These are phyloP conservation scores for Pygoscelis antarcticus DNA, from an alignment of 2,113 vertebrate genomes.

Conservation along the genomic window DNA sequence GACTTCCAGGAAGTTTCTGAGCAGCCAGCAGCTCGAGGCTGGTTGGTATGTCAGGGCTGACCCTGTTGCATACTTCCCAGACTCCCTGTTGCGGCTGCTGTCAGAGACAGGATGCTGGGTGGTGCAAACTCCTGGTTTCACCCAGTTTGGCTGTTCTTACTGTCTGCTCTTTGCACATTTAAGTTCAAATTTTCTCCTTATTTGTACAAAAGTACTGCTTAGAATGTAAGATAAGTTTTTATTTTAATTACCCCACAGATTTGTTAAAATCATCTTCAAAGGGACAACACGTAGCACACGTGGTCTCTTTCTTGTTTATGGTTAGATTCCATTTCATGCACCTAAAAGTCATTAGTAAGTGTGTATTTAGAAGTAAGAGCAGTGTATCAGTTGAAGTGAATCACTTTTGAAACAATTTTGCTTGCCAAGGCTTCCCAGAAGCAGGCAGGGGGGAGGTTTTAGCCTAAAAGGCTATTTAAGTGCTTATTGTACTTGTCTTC, in stretches of 20 bases:
- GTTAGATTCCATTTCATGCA: background rate
- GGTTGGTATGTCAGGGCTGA: background rate
- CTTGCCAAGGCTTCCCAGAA: background rate
- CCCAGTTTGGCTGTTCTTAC: background rate
- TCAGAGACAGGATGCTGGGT: background rate
- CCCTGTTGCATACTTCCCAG: background rate
- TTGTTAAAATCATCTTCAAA: background rate
- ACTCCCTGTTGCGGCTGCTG: rapidly evolving
- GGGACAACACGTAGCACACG: rapidly evolving
- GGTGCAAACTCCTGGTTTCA: background rate
- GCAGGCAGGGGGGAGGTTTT: background rate
- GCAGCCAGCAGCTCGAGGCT: background rate
- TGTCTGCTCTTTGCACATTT: background rate
- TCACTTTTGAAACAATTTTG: background rate
- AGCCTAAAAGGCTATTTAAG: background rate
- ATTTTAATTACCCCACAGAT: background rate
- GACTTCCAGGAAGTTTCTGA: background rate
- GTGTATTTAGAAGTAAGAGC: background rate
- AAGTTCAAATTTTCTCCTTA: background rate
- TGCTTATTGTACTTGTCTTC: background rate
- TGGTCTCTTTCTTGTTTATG: background rate
- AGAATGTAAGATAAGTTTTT: background rate
- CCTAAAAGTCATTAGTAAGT: background rate
- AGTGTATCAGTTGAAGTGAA: background rate
- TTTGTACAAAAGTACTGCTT: background rate